These are phyloP conservation scores for Leptocoma aspasia DNA, from an alignment of 2,113 vertebrate genomes.

Conservation along the genomic window DNA sequence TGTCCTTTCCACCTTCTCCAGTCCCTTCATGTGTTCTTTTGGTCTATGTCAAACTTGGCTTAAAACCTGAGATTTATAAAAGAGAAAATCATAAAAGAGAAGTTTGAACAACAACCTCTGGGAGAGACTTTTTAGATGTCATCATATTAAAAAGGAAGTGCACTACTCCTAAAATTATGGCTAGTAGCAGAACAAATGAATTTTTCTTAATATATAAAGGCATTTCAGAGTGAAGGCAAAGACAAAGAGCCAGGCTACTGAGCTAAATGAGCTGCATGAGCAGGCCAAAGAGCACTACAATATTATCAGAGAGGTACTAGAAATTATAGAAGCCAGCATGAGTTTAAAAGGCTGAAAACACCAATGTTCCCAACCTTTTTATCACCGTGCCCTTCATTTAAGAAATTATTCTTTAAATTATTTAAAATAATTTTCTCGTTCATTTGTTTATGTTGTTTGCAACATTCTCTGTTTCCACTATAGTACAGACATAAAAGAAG, in stretches of 20 bases:
- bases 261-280: neutral
- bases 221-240: neutral
- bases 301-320: neutral
- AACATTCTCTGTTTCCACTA: neutral
- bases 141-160: neutral
- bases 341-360: neutral
- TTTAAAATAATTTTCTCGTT: neutral
- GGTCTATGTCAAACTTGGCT: neutral
- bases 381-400: neutral
- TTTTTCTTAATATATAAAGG: neutral
- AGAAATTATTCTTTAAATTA: neutral
- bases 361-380: neutral
- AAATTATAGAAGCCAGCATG: neutral
- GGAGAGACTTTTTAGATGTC: neutral
- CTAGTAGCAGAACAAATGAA: neutral
- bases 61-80: neutral
- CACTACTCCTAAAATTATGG: neutral
- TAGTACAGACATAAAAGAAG: neutral
- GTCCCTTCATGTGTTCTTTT: neutral
- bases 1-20: constrained; percentile 22
- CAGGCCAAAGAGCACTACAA: neutral
- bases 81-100: neutral
- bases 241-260: neutral
- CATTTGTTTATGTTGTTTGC: neutral
- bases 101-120: neutral